These are phyloP conservation scores for Rhynchonycteris naso DNA, from an alignment of 2,797 vertebrate genomes.

Conservation along the genomic window DNA sequence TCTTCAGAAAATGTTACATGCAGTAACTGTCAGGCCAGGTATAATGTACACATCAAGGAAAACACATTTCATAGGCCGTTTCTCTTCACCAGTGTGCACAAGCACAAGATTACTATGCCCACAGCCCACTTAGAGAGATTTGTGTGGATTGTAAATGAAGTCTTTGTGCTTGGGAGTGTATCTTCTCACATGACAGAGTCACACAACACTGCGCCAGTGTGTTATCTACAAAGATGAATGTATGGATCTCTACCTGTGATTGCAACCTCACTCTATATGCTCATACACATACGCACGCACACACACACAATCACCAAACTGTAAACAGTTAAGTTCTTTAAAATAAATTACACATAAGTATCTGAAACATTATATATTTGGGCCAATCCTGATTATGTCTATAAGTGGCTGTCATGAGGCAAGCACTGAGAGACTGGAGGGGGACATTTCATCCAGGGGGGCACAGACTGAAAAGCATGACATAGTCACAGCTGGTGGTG, in stretches of 20 bases:
- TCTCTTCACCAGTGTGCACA: slow-evolving; percentile 1
- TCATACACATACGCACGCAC: no score
- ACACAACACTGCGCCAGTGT: slow-evolving; percentile 20
- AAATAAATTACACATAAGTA: background rate
- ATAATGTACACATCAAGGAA: slow-evolving; percentile 31
- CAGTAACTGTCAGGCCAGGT: slow-evolving; percentile 53
- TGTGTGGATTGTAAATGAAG: slow-evolving; percentile 76
- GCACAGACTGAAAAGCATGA: background rate
- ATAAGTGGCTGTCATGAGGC: background rate
- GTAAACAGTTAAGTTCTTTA: background rate
- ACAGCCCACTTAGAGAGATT: slow-evolving; percentile 45
- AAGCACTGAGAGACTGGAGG: background rate
- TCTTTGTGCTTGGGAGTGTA: slow-evolving; percentile 10
- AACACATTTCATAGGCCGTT: slow-evolving; percentile 57
- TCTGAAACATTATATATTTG: background rate
- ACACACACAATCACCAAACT: background rate
- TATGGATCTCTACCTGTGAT: background rate
- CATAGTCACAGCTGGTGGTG: background rate
- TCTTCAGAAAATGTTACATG: slow-evolving; percentile 78
- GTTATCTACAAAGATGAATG: slow-evolving; percentile 77
- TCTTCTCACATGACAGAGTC: slow-evolving; percentile 74
- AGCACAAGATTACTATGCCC: background rate
- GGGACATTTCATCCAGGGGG: background rate
- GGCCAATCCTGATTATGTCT: background rate
- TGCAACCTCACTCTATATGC: background rate